Conservation (phyloP, 2,797 vertebrate species). For the Tiaroga cobitis region DNA sequence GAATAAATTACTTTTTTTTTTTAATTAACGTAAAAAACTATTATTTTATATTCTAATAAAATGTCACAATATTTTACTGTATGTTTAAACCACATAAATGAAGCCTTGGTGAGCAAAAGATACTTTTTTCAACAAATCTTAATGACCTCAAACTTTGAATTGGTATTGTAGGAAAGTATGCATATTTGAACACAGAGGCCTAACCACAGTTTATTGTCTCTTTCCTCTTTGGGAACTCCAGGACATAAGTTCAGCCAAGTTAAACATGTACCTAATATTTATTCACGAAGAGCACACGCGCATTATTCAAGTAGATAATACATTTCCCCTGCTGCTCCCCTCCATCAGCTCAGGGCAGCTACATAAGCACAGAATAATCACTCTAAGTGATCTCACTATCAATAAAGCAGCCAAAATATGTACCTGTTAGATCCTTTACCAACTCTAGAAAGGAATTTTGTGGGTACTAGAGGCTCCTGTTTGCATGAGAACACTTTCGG, state of each 20-base stretch:
- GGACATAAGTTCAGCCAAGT: conserved; percentile 66
- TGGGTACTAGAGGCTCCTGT: background rate
- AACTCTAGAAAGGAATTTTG: conserved; percentile 10
- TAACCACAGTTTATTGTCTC: conserved; percentile 47
- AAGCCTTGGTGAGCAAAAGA: background rate
- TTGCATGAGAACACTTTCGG: conserved; percentile 3
- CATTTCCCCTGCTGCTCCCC: conserved; percentile 48
- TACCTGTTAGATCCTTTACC: background rate
- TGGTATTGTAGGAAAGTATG: background rate
- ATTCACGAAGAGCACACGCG: conserved; percentile 67
- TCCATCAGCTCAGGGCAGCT: conserved; percentile 52
- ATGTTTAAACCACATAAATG: background rate
- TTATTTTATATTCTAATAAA: background rate
- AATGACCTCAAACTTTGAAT: background rate
- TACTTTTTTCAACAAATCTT: background rate
- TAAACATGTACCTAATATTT: conserved; percentile 65
- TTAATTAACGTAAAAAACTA: background rate
- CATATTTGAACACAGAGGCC: background rate
- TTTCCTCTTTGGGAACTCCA: conserved; percentile 52
- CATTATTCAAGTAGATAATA: conserved; percentile 69
- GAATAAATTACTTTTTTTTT: background rate
- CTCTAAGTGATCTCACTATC: conserved; percentile 25
- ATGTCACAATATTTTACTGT: background rate
- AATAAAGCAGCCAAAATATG: conserved; percentile 29
- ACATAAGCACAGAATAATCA: conserved; percentile 35